These are phyloP conservation scores for Sarcophaga rosellei DNA, from an alignment of 2,888 invertebrate genomes.

Conservation along the genomic window DNA sequence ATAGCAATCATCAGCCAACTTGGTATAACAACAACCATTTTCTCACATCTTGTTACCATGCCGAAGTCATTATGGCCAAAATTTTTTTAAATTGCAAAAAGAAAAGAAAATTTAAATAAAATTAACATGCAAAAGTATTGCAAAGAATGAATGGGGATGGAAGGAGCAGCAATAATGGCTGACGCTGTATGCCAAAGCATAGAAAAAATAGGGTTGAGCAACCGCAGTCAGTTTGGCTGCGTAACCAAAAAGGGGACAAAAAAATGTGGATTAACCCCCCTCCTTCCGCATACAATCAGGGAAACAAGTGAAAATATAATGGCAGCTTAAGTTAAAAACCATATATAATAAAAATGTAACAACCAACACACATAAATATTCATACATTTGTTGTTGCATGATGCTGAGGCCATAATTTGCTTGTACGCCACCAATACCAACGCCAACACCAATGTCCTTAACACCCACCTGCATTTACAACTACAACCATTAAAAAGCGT, in stretches of 20 bases:
- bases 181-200: constrained; percentile 15
- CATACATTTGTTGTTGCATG: background rate
- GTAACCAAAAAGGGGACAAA: constrained; percentile 13
- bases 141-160: background rate
- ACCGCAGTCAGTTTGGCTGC: constrained; percentile 64
- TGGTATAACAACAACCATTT: constrained; percentile 25
- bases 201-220: constrained; percentile 63
- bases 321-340: constrained; percentile 54
- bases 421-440: background rate
- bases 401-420: background rate
- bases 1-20: constrained; percentile 20
- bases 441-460: constrained; percentile 12
- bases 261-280: background rate
- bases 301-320: constrained; percentile 41
- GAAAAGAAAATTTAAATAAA: constrained; percentile 33
- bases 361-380: background rate
- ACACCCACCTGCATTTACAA: constrained; percentile 46
- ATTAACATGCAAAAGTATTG: constrained; percentile 30
- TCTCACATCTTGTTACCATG: constrained; percentile 43
- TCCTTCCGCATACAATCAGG: background rate
- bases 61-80: constrained; percentile 54
- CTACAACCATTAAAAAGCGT: background rate
- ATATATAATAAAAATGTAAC: constrained; percentile 41
- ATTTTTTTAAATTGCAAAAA: constrained; percentile 19
- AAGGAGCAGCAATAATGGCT: constrained; percentile 41